These are phyloP conservation scores for Norana najaformis DNA, from an alignment of 2,888 invertebrate genomes.

Conservation along the genomic window DNA sequence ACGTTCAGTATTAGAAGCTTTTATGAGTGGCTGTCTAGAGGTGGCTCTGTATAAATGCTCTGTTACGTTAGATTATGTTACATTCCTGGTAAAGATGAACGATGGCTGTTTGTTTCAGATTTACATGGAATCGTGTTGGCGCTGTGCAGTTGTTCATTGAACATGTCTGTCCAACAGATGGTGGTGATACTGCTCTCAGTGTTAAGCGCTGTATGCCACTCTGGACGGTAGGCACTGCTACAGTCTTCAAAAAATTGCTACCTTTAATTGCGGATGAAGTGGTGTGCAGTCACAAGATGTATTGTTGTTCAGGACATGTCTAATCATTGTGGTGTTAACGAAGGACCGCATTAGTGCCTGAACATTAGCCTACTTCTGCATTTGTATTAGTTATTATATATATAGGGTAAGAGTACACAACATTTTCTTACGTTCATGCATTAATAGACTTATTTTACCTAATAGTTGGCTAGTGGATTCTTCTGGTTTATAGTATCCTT, in stretches of 20 bases:
- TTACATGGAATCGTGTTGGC: constrained; percentile 49
- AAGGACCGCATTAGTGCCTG: too few species aligned
- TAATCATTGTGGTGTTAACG: too few species aligned
- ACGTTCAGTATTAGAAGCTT: background rate
- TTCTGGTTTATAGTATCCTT: too few species aligned
- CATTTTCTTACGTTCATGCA: too few species aligned
- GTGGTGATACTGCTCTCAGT: constrained; percentile 37
- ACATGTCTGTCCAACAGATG: constrained; percentile 48
- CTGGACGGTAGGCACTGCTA: constrained; percentile 47
- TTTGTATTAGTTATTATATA: too few species aligned
- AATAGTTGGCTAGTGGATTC: too few species aligned
- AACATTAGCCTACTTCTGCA: too few species aligned
- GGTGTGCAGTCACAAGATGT: too few species aligned
- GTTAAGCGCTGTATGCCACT: constrained; percentile 48
- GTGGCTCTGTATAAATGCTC: background rate
- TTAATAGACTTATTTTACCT: too few species aligned
- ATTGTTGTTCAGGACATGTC: too few species aligned
- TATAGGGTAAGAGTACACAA: too few species aligned
- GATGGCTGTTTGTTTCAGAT: constrained; percentile 42
- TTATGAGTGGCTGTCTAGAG: background rate
- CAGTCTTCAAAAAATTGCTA: background rate
- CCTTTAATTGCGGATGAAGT: background rate
- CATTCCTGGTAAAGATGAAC: too few species aligned
- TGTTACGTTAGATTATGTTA: background rate
- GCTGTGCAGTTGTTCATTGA: constrained; percentile 52